These are phyloP conservation scores for Sterna hirundo DNA, from an alignment of 2,113 vertebrate species.

Conservation along the genomic window DNA sequence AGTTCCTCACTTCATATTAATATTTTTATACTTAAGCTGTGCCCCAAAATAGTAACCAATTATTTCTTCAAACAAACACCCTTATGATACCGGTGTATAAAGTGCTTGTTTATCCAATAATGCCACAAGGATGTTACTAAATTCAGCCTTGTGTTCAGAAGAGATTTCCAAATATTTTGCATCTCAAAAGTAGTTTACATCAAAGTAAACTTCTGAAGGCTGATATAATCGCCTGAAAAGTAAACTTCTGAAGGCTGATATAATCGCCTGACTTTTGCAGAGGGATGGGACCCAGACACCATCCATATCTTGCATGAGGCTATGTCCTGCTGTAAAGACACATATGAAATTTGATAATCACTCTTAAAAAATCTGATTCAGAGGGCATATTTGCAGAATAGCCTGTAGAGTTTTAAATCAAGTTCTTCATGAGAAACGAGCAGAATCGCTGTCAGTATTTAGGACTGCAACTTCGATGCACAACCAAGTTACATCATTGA, in stretches of 20 bases:
- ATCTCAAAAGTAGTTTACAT: not conserved
- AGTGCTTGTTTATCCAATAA: constrained; percentile 37
- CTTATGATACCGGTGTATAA: not conserved
- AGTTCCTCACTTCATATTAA: not conserved
- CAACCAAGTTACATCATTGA: not conserved
- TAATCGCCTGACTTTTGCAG: not conserved
- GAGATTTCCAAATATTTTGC: constrained; percentile 40
- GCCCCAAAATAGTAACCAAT: constrained; percentile 20
- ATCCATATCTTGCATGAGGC: not conserved
- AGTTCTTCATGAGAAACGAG: not conserved
- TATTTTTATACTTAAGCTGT: not conserved
- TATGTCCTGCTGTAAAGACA: not conserved
- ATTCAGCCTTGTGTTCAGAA: not conserved
- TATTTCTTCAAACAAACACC: constrained; percentile 38
- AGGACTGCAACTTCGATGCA: accelerated
- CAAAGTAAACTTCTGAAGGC: not conserved
- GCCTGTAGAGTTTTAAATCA: not conserved
- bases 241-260: not conserved
- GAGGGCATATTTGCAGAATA: not conserved
- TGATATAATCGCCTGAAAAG: not conserved
- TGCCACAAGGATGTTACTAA: not conserved
- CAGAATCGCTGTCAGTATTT: accelerated
- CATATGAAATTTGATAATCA: not conserved
- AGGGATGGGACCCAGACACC: accelerated
- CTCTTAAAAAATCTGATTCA: not conserved